Evolutionary conservation across 2,113 vertebrate genomes (phyloP), one percentile per base, ranked within the genome.

Genomic region (Prionailurus viverrinus): DNA sequence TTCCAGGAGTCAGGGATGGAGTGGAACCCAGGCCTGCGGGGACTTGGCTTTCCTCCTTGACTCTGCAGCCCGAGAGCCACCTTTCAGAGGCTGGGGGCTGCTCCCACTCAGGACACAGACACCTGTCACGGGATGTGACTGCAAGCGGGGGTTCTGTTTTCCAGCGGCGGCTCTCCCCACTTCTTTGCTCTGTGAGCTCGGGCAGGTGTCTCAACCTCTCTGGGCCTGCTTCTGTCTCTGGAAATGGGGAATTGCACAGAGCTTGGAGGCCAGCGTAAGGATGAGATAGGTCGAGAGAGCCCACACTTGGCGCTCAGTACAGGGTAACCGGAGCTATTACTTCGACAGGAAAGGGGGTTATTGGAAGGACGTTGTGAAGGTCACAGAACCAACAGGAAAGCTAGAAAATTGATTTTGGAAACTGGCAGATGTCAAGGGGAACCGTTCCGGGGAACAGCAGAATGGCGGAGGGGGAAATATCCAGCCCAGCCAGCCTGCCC

Each of bases 181-280:
- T 79, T 51, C 53, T 18, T 45, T 92, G 89, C 85, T 82, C 51
- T 76, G 86, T 89, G 87, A 94, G 21, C 45, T 55, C 25, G 13
- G 27, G 19, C 68, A 41, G 25, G 31, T 11, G 36, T 78, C 48
- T 55, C 51, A 8, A 15, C 25, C 79, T 95, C 63, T 83, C 88
- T 51, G 73, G 58, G 66, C 14, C 66, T 4, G 2, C 58, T 45
- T 36, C 74, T 7, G 1, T 25, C 1, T 48, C 36, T 9, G 5
- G 63, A 58, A 58, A 58, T 15, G 39, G 36, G 4, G 11, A 6
- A 9, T 1, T 9, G 14, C 76, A 31, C 25, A 1, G 15, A 65
- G 51, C 51, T 58, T 89, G 89, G 33, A 71, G 7, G 12, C 29
- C 41, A 5, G 2, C 4, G 51, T 33, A 69, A 55, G 58, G 18